Evolutionary conservation across 2,888 invertebrate species (phyloP).

Genomic region (Lasioglossum figueresi): DNA sequence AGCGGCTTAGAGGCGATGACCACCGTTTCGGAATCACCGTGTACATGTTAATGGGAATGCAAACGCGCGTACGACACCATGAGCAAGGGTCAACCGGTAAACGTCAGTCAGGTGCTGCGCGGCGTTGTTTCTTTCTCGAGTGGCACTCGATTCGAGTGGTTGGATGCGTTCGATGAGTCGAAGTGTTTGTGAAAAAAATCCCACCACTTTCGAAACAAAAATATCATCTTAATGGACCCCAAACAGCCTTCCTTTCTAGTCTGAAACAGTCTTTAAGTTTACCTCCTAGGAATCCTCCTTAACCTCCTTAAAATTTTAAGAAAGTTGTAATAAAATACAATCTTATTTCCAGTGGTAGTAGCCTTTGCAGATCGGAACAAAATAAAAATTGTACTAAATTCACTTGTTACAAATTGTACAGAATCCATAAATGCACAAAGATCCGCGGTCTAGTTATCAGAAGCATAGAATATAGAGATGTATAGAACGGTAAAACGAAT

Average conservation of each 20-base stretch:
- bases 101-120: conserved; percentile 29
- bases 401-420: too few species aligned
- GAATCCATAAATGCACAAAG: too few species aligned
- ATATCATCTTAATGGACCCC: neutral
- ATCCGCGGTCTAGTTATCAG: too few species aligned
- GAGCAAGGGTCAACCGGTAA: conserved; percentile 35
- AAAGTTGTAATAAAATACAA: too few species aligned
- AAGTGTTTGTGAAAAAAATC: neutral
- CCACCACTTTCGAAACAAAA: neutral
- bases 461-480: too few species aligned
- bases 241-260: neutral
- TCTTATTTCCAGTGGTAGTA: too few species aligned
- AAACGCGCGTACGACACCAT: conserved; percentile 4
- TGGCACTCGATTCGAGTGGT: conserved; percentile 18
- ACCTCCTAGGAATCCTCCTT: too few species aligned
- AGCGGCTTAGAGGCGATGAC: neutral
- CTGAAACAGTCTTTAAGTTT: neutral
- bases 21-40: conserved; percentile 2
- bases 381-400: too few species aligned
- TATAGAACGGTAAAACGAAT: too few species aligned
- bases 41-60: conserved; percentile 34
- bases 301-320: too few species aligned
- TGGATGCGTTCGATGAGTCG: neutral
- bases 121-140: conserved; percentile 25
- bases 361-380: too few species aligned